Evolutionary conservation across 2,113 vertebrate species (phyloP).

Genomic region (Notechis scutatus): DNA sequence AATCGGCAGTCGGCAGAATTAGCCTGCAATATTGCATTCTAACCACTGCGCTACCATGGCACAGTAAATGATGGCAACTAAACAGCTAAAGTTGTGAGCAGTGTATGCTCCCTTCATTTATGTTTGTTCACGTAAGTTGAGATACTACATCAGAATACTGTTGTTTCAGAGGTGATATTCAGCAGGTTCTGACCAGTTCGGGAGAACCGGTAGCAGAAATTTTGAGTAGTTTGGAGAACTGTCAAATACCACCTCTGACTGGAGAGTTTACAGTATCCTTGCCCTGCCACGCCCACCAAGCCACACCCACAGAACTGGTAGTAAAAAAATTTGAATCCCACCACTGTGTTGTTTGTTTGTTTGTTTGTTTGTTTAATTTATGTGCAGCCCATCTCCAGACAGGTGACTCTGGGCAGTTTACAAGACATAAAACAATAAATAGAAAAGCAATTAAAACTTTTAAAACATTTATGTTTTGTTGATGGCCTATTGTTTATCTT

Average conservation of each 20-base stretch:
- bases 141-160: background rate
- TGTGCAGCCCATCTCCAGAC: background rate
- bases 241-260: too few relatives aligned
- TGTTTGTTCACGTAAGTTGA: background rate
- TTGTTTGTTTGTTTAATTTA: background rate
- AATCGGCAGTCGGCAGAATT: too few relatives aligned
- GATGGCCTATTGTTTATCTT: background rate
- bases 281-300: too few relatives aligned
- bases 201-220: too few relatives aligned
- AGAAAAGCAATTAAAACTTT: background rate
- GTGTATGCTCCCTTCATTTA: background rate
- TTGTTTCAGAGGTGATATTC: too few relatives aligned
- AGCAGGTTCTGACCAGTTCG: too few relatives aligned
- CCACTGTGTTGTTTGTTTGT: background rate
- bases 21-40: too few relatives aligned
- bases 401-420: background rate
- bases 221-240: too few relatives aligned
- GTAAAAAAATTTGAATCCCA: too few relatives aligned
- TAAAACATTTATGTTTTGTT: background rate
- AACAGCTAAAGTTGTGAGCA: background rate
- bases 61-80: background rate
- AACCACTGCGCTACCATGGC: too few relatives aligned
- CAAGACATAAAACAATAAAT: background rate
- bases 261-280: too few relatives aligned
- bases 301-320: too few relatives aligned